Evolutionary conservation across 2,113 vertebrate species (phyloP).

Genomic region (Serilophus lunatus): DNA sequence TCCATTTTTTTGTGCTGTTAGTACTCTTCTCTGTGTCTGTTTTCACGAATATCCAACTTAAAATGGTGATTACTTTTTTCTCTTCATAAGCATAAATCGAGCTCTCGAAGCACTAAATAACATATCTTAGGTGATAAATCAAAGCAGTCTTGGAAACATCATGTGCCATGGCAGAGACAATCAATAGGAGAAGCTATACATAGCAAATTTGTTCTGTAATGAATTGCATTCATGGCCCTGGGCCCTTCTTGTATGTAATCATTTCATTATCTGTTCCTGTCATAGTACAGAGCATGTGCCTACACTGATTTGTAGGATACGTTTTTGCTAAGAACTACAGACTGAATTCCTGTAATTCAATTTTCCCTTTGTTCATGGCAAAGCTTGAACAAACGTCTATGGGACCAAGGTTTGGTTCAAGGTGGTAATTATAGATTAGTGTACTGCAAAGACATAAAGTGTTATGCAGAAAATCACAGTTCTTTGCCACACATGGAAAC

Average conservation of each 20-base stretch:
- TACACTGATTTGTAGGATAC: background rate
- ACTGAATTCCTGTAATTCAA: background rate
- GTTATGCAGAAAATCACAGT: background rate
- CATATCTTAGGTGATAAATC: background rate
- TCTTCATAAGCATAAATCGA: background rate
- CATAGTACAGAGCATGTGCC: background rate
- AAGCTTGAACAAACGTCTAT: background rate
- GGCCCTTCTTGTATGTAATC: background rate
- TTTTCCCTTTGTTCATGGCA: background rate
- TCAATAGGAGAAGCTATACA: background rate
- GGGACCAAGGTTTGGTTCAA: background rate
- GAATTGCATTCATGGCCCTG: background rate
- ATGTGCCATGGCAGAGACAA: background rate
- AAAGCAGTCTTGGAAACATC: background rate
- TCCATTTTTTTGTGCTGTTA: background rate
- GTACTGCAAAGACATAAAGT: background rate
- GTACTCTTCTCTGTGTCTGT: background rate
- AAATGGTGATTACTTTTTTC: background rate
- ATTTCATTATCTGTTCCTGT: background rate
- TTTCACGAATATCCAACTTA: background rate
- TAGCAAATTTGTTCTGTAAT: background rate
- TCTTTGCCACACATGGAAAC: background rate
- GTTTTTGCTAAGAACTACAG: background rate
- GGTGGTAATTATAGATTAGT: background rate
- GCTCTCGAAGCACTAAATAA: background rate